Conservation (phyloP, 2,113 vertebrate genomes). For the Phalacrocorax pelagicus region DNA sequence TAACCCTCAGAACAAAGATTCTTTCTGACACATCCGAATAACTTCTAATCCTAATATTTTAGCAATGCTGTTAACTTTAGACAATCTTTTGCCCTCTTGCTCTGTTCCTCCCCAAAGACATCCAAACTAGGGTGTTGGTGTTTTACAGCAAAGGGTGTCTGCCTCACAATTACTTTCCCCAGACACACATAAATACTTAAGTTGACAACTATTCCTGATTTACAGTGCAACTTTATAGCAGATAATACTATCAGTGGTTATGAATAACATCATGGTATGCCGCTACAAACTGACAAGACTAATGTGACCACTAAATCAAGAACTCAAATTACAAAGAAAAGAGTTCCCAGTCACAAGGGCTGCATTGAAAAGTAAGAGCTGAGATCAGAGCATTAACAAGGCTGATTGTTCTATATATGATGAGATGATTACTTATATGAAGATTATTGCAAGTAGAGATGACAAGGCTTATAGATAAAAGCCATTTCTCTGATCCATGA, state of each 20-base stretch:
- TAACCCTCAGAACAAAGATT: constrained; percentile 87
- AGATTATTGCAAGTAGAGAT: constrained; percentile 79
- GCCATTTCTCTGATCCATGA: constrained; percentile 74
- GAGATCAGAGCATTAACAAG: constrained; percentile 81
- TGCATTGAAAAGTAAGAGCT: constrained; percentile 77
- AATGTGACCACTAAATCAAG: constrained; percentile 85
- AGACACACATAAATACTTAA: constrained; percentile 82
- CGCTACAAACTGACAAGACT: constrained; percentile 83
- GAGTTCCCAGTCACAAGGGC: constrained; percentile 76
- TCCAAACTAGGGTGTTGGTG: constrained; percentile 67
- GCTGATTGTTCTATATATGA: constrained; percentile 85
- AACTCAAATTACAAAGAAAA: constrained; percentile 85
- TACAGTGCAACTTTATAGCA: constrained; percentile 83
- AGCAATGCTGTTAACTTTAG: constrained; percentile 79
- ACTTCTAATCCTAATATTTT: constrained; percentile 87
- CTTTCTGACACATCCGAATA: constrained; percentile 83
- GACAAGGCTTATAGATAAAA: constrained; percentile 83
- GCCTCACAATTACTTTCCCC: constrained; percentile 77
- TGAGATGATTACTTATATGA: constrained; percentile 84
- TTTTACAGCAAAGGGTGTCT: constrained; percentile 78
- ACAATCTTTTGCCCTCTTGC: constrained; percentile 66
- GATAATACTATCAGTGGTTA: constrained; percentile 84
- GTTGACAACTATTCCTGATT: constrained; percentile 82
- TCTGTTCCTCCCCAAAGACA: constrained; percentile 32
- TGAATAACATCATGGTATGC: constrained; percentile 83